These are phyloP conservation scores for Vimba vimba DNA, from an alignment of 2,113 vertebrate species.

Conservation along the genomic window DNA sequence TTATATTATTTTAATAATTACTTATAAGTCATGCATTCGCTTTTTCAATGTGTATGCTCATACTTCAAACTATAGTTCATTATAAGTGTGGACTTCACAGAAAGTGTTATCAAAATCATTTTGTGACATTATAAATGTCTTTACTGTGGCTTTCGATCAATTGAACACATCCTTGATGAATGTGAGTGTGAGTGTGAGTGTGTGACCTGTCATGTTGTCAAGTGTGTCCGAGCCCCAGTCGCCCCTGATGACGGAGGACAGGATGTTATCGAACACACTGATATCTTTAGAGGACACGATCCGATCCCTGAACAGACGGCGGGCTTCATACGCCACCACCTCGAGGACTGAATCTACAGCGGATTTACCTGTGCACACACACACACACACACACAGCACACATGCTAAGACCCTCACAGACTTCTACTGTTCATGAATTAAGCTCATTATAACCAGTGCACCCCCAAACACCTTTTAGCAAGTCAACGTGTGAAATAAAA, in stretches of 20 bases:
- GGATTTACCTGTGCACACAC: constrained; percentile 75
- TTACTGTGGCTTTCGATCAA: not conserved
- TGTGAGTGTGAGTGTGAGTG: not conserved
- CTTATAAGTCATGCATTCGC: too few species aligned
- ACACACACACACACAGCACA: not conserved
- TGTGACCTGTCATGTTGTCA: constrained; percentile 88
- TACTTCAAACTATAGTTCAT: too few species aligned
- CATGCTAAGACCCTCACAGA: not conserved
- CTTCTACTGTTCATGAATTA: not conserved
- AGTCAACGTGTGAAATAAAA: not conserved
- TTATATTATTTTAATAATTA: too few species aligned
- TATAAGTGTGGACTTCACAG: too few species aligned
- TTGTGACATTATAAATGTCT: not conserved
- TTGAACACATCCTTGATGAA: not conserved
- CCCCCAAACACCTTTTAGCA: not conserved
- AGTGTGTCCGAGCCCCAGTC: constrained; percentile 91
- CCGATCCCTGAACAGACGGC: constrained; percentile 90
- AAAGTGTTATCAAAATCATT: not conserved
- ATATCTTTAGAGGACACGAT: constrained; percentile 87
- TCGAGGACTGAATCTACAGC: constrained; percentile 87
- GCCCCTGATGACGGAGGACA: constrained; percentile 85
- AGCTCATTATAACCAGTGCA: not conserved
- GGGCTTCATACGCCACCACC: constrained; percentile 89
- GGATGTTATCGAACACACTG: constrained; percentile 87
- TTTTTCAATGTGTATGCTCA: too few species aligned